Conservation (phyloP, 1,140 invertebrate genomes). For the Drosophila teissieri region DNA sequence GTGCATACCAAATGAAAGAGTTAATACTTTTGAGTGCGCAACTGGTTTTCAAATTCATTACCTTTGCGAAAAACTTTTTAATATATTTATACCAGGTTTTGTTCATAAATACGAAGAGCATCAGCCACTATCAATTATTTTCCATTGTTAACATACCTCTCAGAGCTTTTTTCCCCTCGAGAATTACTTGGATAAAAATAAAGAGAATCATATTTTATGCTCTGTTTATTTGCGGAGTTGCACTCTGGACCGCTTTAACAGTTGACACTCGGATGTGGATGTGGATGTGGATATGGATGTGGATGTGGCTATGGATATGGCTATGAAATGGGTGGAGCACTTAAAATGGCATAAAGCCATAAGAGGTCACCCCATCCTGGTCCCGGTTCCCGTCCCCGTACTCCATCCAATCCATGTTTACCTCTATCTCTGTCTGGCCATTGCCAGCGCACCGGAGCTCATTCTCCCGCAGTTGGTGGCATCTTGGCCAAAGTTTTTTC, state of each 20-base stretch:
- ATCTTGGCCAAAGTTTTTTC: constrained; percentile 42
- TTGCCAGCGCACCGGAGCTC: constrained; percentile 25
- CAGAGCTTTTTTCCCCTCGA: not conserved
- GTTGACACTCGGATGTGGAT: constrained; percentile 57
- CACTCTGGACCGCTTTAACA: constrained; percentile 57
- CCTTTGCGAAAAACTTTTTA: constrained; percentile 5
- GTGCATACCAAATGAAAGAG: not conserved
- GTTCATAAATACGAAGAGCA: constrained; percentile 18
- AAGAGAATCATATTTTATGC: constrained; percentile 73
- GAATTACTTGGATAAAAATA: constrained; percentile 40
- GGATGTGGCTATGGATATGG: constrained; percentile 53
- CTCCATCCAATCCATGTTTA: not conserved
- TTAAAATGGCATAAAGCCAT: constrained; percentile 76
- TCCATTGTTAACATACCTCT: constrained; percentile 20
- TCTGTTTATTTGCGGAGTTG: constrained; percentile 67
- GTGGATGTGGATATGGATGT: too few relatives aligned
- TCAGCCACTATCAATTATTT: constrained; percentile 22
- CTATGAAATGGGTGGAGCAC: constrained; percentile 67
- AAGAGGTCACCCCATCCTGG: constrained; percentile 29
- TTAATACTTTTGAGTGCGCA: not conserved
- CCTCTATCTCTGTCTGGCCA: constrained; percentile 12
- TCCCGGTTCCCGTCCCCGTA: not conserved
- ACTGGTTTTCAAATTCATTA: not conserved
- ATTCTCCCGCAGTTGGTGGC: constrained; percentile 26
- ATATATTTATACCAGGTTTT: constrained; percentile 9